phyloP scores from a whole-genome alignment of 2,888 invertebrate species.

The Lycaena phlaeas region DNA sequence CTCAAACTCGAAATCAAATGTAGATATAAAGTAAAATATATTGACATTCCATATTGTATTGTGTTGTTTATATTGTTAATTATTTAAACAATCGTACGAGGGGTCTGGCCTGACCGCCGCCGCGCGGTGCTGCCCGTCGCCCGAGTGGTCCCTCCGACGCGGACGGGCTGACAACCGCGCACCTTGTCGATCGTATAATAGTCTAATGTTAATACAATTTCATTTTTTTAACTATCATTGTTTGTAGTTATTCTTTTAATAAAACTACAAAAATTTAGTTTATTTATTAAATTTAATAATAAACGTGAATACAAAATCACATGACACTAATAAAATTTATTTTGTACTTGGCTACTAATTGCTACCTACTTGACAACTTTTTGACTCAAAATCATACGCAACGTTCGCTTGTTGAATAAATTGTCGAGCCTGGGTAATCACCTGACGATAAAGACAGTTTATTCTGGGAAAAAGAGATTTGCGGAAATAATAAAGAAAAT shows the following conservation, averaged over 20 bases:
- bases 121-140: no score
- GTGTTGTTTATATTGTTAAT: slow-evolving; percentile 61
- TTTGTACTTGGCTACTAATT: no score
- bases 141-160: no score
- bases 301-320: background rate
- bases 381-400: no score
- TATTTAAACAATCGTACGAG: slow-evolving; percentile 16
- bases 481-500: no score
- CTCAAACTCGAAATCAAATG: slow-evolving; percentile 60
- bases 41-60: slow-evolving; percentile 70
- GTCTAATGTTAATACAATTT: slow-evolving; percentile 5
- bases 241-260: slow-evolving; percentile 3
- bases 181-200: background rate
- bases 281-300: background rate
- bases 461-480: no score
- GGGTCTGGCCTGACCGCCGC: background rate
- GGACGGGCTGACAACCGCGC: background rate
- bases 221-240: slow-evolving; percentile 1
- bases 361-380: no score
- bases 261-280: background rate
- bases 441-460: no score
- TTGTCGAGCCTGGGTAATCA: no score
- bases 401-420: no score
- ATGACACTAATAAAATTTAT: background rate
- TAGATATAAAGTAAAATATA: slow-evolving; percentile 71